Conservation (phyloP, 2,888 invertebrate species). For the Drosophila mayaguana region DNA sequence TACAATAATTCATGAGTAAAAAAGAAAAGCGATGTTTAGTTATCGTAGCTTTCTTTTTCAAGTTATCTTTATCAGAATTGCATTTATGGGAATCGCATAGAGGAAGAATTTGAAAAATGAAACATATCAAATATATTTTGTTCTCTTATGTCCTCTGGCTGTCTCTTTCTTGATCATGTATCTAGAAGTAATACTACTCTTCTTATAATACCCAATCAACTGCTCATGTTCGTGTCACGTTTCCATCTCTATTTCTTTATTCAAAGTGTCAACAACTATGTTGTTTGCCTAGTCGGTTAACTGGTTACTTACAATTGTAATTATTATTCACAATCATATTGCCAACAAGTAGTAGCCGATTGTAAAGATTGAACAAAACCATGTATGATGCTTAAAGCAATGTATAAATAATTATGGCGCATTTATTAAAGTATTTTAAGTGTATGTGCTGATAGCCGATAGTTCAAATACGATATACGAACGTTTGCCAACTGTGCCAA, state of each 20-base stretch:
- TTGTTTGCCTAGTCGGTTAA: constrained; percentile 8
- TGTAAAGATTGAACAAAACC: constrained; percentile 38
- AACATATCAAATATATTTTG: no score
- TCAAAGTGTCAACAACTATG: constrained; percentile 26
- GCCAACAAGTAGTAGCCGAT: constrained; percentile 49
- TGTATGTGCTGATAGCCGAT: constrained; percentile 32
- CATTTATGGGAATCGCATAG: not conserved
- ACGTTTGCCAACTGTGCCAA: constrained; percentile 51
- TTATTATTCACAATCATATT: constrained; percentile 42
- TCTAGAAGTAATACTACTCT: no score
- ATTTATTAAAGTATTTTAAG: constrained; percentile 50
- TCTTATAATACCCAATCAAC: no score
- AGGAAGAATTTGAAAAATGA: not conserved
- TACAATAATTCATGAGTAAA: not conserved
- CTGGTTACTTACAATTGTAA: constrained; percentile 41
- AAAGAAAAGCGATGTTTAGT: no score
- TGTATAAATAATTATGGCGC: constrained; percentile 63
- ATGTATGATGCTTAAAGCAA: constrained; percentile 11
- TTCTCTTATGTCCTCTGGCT: no score
- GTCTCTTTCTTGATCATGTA: no score
- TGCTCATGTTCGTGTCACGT: not conserved
- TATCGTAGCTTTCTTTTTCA: no score
- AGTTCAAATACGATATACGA: constrained; percentile 4
- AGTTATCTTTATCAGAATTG: no score
- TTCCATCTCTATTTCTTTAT: not conserved